Conservation (phyloP, 2,888 invertebrate genomes). For the Hartigia nigra region DNA sequence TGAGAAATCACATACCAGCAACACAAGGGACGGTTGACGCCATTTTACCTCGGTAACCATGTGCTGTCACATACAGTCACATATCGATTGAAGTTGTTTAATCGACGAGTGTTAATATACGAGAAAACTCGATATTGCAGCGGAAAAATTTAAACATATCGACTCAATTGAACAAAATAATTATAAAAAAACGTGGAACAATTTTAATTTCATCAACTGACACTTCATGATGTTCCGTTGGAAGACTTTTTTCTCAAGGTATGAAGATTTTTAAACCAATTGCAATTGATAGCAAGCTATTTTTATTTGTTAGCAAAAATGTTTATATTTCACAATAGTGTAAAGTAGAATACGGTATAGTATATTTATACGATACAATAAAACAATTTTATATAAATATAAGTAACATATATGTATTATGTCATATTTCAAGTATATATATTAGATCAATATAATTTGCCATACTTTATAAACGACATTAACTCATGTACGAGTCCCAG, state of each 20-base stretch:
- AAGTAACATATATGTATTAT: too few species aligned
- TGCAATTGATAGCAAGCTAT: background rate
- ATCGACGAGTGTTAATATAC: background rate
- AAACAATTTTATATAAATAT: background rate
- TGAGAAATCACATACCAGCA: slow-evolving; percentile 59
- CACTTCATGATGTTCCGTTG: background rate
- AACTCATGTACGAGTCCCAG: background rate
- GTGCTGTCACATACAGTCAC: slow-evolving; percentile 40
- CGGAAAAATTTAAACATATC: background rate
- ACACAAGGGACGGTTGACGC: slow-evolving; percentile 64
- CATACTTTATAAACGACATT: background rate
- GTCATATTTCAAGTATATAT: too few species aligned
- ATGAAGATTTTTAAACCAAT: background rate
- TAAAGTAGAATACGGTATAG: background rate
- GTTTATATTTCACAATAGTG: background rate
- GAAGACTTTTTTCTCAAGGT: background rate
- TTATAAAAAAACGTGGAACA: background rate
- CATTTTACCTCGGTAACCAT: slow-evolving; percentile 63
- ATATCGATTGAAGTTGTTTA: slow-evolving; percentile 16
- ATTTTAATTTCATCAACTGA: background rate
- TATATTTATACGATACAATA: background rate
- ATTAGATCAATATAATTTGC: background rate
- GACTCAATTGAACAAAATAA: background rate
- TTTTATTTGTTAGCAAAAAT: background rate
- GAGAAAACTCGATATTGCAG: background rate